Base-by-base conservation (phyloP, 1,140 invertebrate genomes). In the Drosophila albomicans region DNA sequence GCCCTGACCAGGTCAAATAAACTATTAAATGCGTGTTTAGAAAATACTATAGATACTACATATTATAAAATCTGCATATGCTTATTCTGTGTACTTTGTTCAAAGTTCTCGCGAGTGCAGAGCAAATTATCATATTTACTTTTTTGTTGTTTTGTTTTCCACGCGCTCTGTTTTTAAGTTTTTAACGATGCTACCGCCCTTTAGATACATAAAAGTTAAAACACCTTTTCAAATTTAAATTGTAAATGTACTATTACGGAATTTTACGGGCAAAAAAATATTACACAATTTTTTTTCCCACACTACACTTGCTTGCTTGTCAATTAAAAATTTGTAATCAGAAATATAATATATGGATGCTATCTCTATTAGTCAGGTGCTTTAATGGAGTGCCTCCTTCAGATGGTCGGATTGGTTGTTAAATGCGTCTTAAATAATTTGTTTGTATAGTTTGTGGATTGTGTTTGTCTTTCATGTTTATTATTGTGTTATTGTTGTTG, bases 381-480 rank as follows among this genome's bases (percentile, higher is more conserved):
- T 25, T 13, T 20, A 15, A 11, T 63, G 15, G 43, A 70, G 72
- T 43, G 72, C 8, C 20, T 32, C 30, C 61, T 45, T 54, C 15
- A 11, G 45, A 32, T 28, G 11, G 20, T 41, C 7, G 32, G 48
- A 64, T 49, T 57, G 65, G 57, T 38, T 38, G 20, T 25, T 30
- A 59, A 75, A 49, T 69, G 58, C 72, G 72, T 49, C 51, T 63
- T 57, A 68, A n/a, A 43, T n/a, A n/a, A 59, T 46, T 46, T 46
- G n/a, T 43, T 43, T 61, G 3, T 25, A 49, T 49, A 57, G 30
- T 58, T 68, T 43, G 10, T 8, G 10, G 16, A 35, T 35, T 57
- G 48, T 35, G 48, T 35, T 67, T 65, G 46, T 51, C 52, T 43
- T 57, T 41, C 20, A 4, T 25, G 11, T 41, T 16, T 35, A 13